Evolutionary conservation across 2,888 invertebrate genomes (phyloP).

Genomic region (Cosmia pyralina): DNA sequence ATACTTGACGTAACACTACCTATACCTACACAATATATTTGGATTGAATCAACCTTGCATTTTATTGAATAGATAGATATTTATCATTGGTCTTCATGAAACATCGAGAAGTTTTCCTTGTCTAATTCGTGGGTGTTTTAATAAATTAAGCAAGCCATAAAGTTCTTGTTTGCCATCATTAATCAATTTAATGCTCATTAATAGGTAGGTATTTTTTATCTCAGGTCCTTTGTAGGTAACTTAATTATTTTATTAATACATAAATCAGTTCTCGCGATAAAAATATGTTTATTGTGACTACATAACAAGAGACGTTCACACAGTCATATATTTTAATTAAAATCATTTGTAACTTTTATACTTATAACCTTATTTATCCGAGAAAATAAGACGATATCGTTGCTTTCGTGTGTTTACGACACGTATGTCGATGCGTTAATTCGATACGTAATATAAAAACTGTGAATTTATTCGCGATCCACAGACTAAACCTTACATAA

Average conservation of each 20-base stretch:
- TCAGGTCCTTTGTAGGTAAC: constrained; percentile 7
- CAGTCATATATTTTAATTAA: constrained; percentile 67
- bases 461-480: constrained; percentile 82
- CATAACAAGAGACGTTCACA: constrained; percentile 64
- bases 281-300: constrained; percentile 27
- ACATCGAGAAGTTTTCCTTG: constrained; percentile 10
- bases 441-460: constrained; percentile 84
- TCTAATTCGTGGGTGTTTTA: neutral
- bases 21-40: constrained; percentile 11
- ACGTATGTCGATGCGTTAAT: constrained; percentile 76
- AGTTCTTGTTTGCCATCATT: constrained; percentile 12
- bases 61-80: neutral
- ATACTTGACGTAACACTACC: constrained; percentile 15
- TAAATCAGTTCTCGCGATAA: constrained; percentile 32
- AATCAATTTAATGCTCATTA: constrained; percentile 27
- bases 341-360: constrained; percentile 58
- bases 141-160: constrained; percentile 16
- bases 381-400: constrained; percentile 71
- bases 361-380: constrained; percentile 68
- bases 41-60: constrained; percentile 19
- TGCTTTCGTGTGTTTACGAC: constrained; percentile 71
- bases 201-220: neutral
- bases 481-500: constrained; percentile 80
- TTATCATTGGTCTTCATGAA: neutral
- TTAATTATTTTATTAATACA: constrained; percentile 11